Base-by-base conservation (phyloP, 2,113 vertebrate species). In the Dascyllus trimaculatus region DNA sequence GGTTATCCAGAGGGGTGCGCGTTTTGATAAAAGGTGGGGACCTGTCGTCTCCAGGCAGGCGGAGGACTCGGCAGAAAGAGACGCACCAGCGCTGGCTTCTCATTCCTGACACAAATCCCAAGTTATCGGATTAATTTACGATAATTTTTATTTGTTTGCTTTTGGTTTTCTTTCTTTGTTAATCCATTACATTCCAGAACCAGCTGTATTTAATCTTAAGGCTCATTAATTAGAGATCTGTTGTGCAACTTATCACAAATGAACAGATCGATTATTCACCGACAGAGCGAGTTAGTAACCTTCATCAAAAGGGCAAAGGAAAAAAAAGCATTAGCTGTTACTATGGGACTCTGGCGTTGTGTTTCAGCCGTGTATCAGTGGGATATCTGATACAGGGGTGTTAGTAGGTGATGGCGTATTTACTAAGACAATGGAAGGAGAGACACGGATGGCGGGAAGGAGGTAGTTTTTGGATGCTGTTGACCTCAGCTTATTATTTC, bases 401-500 rank as follows among this genome's bases (percentile, higher is more conserved):
- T 84, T 19, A 38, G 56, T 75, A 29, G 58, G 52, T 49, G 66
- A 76, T 35, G 24, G 48, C 13, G 2, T 48, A 46, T 85, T 81
- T 82, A 49, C 68, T 75, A 24, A 69, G 66, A 49, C 58, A 48
- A 24, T 45, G 22, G 21, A 51, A 49, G 43, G 14, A 54, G 14
- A 54, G 57, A 21, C 15, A 38, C 19, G 14, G 46, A 46, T 21
- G 29, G 59, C 1, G 4, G 26, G 40, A 67, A 49, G 7, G 38
- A 32, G 45, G 43, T 26, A 38, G 64, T 10, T 29, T n/a, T 24
- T 32, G 15, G 22, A 14, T 75, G 45, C 60, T 71, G 48, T 54
- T 71, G 75, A 84, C 63, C 69, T 80, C 51, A 43, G 48, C 15
- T 21, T 21, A 54, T 46, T 57, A 29, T 75, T 71, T 80, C 21